A percentile compares a stretch with the other conserved stretches of the same genome.
Evolutionary conservation across 2,888 invertebrate genomes (phyloP).

Genomic region (Ormyrus nitidulus): DNA sequence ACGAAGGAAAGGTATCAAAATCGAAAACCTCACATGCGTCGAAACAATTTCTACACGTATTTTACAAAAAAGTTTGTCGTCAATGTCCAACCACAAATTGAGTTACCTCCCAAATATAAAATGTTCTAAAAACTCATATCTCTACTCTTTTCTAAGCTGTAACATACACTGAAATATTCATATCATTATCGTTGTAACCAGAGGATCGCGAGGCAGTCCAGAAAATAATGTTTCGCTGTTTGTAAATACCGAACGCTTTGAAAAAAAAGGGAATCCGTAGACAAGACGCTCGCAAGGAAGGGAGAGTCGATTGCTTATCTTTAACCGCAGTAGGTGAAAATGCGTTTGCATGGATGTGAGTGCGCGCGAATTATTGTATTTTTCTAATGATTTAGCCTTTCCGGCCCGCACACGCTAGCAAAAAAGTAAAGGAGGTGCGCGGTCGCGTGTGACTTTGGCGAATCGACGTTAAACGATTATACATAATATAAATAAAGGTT

Average conservation of each 20-base stretch:
- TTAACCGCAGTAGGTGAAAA: background rate
- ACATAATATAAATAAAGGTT: slow-evolving; percentile 59
- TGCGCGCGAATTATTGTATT: slow-evolving; percentile 69
- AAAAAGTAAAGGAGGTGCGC: background rate
- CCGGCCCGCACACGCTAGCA: slow-evolving; percentile 27
- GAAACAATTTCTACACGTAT: too few relatives aligned
- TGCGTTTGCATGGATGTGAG: slow-evolving; percentile 33
- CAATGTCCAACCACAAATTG: background rate
- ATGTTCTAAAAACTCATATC: background rate
- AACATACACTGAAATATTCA: background rate
- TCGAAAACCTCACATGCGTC: background rate
- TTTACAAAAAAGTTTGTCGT: slow-evolving; percentile 29
- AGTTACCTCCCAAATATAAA: background rate
- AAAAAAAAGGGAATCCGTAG: slow-evolving; percentile 3
- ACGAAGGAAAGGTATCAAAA: too few relatives aligned
- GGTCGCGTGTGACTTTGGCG: slow-evolving; percentile 48
- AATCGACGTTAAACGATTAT: slow-evolving; percentile 60
- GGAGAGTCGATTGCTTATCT: slow-evolving; percentile 1
- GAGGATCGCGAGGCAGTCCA: slow-evolving; percentile 22
- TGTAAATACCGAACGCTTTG: slow-evolving; percentile 39
- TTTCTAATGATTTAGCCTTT: slow-evolving; percentile 72
- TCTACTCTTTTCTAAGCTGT: background rate
- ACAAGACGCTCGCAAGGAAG: slow-evolving; percentile 2
- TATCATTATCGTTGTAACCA: slow-evolving; percentile 25
- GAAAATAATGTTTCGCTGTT: slow-evolving; percentile 31